phyloP scores from a whole-genome alignment of 2,797 vertebrate genomes.

The Alfaro cultratus region DNA sequence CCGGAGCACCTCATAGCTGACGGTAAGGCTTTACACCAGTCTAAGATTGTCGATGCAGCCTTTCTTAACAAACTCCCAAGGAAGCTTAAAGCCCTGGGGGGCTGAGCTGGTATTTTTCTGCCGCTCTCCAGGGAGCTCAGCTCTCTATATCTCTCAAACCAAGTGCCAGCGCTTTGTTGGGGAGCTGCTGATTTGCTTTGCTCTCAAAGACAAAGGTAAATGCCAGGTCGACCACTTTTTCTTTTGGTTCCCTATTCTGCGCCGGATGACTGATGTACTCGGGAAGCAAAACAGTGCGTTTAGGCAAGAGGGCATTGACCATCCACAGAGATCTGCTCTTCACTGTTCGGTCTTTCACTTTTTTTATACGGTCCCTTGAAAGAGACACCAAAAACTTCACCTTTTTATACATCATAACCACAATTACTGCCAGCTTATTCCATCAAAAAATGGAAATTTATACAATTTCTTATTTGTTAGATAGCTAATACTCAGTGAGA shows the following conservation, averaged over 20 bases:
- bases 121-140: conserved; percentile 23
- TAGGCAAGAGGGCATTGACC: conserved; percentile 62
- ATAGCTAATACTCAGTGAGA: background rate
- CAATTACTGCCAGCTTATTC: background rate
- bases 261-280: conserved; percentile 64
- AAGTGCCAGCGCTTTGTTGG: conserved; percentile 22
- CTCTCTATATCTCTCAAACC: conserved; percentile 26
- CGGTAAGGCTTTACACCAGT: conserved; percentile 77
- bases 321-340: conserved; percentile 45
- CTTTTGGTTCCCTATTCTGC: conserved; percentile 33
- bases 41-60: conserved; percentile 13
- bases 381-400: background rate
- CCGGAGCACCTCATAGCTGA: conserved; percentile 98
- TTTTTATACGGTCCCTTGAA: conserved; percentile 36
- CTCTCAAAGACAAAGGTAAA: conserved; percentile 67
- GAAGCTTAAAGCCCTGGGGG: conserved; percentile 17
- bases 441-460: background rate
- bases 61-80: conserved; percentile 14
- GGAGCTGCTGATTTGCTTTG: conserved; percentile 44
- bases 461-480: background rate
- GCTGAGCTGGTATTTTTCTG: conserved; percentile 55
- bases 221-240: conserved; percentile 55
- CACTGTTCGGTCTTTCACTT: conserved; percentile 33
- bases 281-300: conserved; percentile 70
- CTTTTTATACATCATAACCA: background rate